Percentiles rank a stretch among this genome's conserved stretches.
phyloP scores from a whole-genome alignment of 2,113 vertebrate genomes.

The Neomonachus schauinslandi region DNA sequence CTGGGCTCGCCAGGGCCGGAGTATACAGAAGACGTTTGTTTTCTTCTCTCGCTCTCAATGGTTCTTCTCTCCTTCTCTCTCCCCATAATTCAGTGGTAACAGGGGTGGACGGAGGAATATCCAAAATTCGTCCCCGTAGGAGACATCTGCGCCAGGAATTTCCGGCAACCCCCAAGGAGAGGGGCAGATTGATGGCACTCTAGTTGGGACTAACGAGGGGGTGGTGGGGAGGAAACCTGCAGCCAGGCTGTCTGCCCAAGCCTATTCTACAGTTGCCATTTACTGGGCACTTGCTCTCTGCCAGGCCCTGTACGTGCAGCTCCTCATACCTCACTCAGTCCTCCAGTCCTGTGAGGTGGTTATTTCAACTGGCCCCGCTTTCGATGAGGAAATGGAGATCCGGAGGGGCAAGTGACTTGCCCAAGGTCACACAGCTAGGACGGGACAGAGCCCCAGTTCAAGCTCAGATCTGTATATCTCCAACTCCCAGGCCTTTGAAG shows the following conservation, averaged over 20 bases:
- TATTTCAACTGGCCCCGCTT: slow-evolving; percentile 1
- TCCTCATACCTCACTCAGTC: slow-evolving; percentile 1
- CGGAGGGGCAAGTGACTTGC: background rate
- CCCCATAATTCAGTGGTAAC: slow-evolving; percentile 75
- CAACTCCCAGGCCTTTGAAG: background rate
- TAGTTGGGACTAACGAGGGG: slow-evolving; percentile 55
- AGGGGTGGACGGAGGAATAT: slow-evolving; percentile 62
- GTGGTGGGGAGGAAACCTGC: background rate
- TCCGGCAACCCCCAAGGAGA: slow-evolving; percentile 66
- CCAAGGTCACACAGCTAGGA: slow-evolving; percentile 6
- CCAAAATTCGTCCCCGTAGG: slow-evolving; percentile 71
- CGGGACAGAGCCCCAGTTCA: background rate
- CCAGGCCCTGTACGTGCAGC: background rate
- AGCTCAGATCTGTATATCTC: background rate
- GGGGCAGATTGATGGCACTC: slow-evolving; percentile 73
- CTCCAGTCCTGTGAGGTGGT: background rate
- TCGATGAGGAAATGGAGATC: background rate
- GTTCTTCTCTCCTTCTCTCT: slow-evolving; percentile 75
- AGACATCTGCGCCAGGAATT: slow-evolving; percentile 73
- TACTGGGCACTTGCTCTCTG: background rate
- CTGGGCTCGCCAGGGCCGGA: slow-evolving; percentile 56
- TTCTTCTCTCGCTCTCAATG: slow-evolving; percentile 69
- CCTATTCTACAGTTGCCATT: slow-evolving; percentile 58
- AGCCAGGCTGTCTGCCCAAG: slow-evolving; percentile 33
- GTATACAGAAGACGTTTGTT: slow-evolving; percentile 71